Conservation (phyloP, 2,113 vertebrate species). For the Lota lota region DNA sequence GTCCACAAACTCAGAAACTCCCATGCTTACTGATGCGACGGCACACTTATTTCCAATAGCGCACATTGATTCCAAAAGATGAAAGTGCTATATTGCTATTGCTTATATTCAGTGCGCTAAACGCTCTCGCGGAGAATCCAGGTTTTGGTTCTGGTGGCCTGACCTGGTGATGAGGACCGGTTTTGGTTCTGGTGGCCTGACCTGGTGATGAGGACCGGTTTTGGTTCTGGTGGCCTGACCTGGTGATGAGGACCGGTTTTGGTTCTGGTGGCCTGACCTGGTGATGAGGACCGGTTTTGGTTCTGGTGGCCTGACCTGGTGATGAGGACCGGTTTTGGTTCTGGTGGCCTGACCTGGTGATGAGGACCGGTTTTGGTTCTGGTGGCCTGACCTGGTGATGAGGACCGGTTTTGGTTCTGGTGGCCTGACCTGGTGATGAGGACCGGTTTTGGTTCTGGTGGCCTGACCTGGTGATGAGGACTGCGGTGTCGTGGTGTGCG, state of each 20-base stretch:
- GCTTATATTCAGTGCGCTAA: too few relatives aligned
- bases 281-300: slow-evolving; percentile 97
- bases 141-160: not conserved
- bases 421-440: slow-evolving; percentile 36
- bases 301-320: slow-evolving; percentile 60
- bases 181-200: not conserved
- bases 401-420: not conserved
- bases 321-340: too few relatives aligned
- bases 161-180: not conserved
- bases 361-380: not conserved
- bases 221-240: slow-evolving; percentile 68
- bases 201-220: not conserved
- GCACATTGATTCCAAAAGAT: too few relatives aligned
- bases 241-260: slow-evolving; percentile 85
- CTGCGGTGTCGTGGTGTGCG: slow-evolving; percentile 93
- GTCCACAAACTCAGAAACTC: too few relatives aligned
- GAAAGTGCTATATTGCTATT: too few relatives aligned
- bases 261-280: slow-evolving; percentile 71
- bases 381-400: not conserved
- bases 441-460: not conserved
- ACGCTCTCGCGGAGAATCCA: too few relatives aligned
- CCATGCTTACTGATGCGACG: too few relatives aligned
- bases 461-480: slow-evolving; percentile 92
- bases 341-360: too few relatives aligned
- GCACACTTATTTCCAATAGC: too few relatives aligned